A percentile compares a stretch with the other conserved stretches of the same genome.
phyloP scores from a whole-genome alignment of 2,113 vertebrate species.

The Colistium nudipinnis region DNA sequence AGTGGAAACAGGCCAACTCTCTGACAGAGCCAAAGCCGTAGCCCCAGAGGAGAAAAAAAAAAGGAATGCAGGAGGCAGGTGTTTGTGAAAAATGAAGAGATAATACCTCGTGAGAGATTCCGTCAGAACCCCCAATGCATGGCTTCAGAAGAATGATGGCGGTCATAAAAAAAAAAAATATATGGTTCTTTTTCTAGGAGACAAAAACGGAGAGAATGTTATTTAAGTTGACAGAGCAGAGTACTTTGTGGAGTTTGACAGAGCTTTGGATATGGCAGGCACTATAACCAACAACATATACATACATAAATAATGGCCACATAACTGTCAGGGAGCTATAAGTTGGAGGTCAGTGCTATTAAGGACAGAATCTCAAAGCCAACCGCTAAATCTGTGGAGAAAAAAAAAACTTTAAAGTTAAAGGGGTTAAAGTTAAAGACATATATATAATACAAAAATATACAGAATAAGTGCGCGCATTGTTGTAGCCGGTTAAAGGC shows the following conservation, averaged over 20 bases:
- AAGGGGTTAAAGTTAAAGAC: no score
- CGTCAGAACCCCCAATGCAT: constrained; percentile 36
- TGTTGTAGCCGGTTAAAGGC: no score
- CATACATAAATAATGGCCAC: background rate
- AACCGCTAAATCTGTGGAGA: background rate
- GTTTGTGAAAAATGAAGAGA: constrained; percentile 64
- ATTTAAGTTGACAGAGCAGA: constrained; percentile 23
- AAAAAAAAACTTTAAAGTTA: no score
- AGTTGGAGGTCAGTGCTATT: background rate
- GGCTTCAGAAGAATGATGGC: constrained; percentile 49
- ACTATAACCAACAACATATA: constrained; percentile 11
- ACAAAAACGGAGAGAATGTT: constrained; percentile 26
- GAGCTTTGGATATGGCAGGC: constrained; percentile 6
- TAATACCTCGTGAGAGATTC: constrained; percentile 60
- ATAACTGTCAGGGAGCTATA: background rate
- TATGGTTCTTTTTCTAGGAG: constrained; percentile 7
- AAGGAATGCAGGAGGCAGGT: constrained; percentile 67
- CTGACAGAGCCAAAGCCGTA: constrained; percentile 58
- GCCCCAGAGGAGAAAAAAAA: constrained; percentile 49
- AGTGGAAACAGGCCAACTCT: constrained; percentile 52
- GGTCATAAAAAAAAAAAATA: constrained; percentile 42
- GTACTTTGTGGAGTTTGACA: constrained; percentile 39
- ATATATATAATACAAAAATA: no score
- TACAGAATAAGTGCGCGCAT: no score
- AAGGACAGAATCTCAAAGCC: background rate